These are phyloP conservation scores for Hyppa rectilinea DNA, from an alignment of 2,888 invertebrate genomes.

Conservation along the genomic window DNA sequence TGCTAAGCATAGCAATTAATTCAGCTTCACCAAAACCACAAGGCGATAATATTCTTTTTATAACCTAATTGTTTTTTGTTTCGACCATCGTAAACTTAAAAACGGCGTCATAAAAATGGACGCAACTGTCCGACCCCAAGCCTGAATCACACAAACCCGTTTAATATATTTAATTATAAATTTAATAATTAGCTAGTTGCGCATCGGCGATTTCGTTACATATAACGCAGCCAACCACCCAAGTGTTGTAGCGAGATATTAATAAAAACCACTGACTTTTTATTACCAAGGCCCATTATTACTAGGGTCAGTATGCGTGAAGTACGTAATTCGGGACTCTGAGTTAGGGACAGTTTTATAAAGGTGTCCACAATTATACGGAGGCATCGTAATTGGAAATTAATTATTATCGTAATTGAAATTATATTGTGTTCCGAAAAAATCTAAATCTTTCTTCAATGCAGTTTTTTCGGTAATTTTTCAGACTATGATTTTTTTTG, in stretches of 20 bases:
- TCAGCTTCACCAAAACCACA: conserved; percentile 28
- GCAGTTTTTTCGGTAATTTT: too few species aligned
- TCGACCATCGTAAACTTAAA: conserved; percentile 58
- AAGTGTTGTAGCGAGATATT: conserved; percentile 76
- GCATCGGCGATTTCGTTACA: conserved; percentile 71
- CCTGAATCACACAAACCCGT: conserved; percentile 68
- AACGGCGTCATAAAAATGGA: conserved; percentile 65
- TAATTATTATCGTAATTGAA: neutral
- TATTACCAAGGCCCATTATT: conserved; percentile 57
- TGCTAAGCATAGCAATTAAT: conserved; percentile 44
- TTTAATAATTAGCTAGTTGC: conserved; percentile 82
- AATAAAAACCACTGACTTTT: conserved; percentile 71
- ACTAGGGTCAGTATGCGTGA: conserved; percentile 57
- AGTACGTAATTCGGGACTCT: conserved; percentile 47
- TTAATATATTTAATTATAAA: conserved; percentile 84
- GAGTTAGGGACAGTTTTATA: conserved; percentile 27
- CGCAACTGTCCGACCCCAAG: conserved; percentile 58
- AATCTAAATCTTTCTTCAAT: too few species aligned
- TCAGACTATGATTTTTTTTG: too few species aligned
- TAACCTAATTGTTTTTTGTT: conserved; percentile 64
- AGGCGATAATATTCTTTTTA: conserved; percentile 60
- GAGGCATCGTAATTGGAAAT: neutral
- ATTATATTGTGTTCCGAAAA: neutral
- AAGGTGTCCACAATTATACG: neutral
- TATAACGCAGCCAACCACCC: conserved; percentile 71